Evolutionary conservation across 1,140 invertebrate genomes (phyloP), one percentile per base, ranked within the genome.

Genomic region (Acromyrmex heyeri): DNA sequence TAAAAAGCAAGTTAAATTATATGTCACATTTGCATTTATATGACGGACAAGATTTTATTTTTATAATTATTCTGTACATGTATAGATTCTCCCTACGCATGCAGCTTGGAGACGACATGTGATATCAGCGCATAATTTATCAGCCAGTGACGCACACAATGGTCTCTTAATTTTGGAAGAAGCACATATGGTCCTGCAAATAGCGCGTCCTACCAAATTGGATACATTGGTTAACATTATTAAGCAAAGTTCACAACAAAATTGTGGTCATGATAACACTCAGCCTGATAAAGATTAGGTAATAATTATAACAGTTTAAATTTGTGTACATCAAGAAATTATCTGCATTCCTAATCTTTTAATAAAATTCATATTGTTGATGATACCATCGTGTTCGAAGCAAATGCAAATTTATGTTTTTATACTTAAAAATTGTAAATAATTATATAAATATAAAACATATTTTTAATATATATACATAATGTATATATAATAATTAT

Each of bases 101-200:
- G 95, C 95, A 14, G 96, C 96, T 30, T 97, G 96, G 96, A 96
- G 96, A 87, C 93, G 95, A 3, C 96, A 97, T 91, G 96, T 96
- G 3, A 96, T 96, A 14, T 91, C 95, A 3, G 93, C 95, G 4
- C 96, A 97, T 91, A 96, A 96, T 16, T 93, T 97, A 6, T 95
- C 96, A 0, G 95, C 95, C 53, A 95, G 94, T 73, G 96, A 96
- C 79, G 96, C 96, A 0, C 95, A 96, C 12, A 96, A 96, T 88
- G 96, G 96, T 0, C 93, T 97, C 0, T 94, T 96, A 38, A 96
- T 97, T 12, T 95, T 97, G 91, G 96, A 96, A 76, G 96, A 97
- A 87, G 96, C 96, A 0, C 96, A 96, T 76, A 96, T 96, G 75
- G 96, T 97, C 4, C 93, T 97, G 0, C 96, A 96, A 78, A 95